Evolutionary conservation across 2,888 invertebrate species (phyloP).

Genomic region (Capitulum mitella): DNA sequence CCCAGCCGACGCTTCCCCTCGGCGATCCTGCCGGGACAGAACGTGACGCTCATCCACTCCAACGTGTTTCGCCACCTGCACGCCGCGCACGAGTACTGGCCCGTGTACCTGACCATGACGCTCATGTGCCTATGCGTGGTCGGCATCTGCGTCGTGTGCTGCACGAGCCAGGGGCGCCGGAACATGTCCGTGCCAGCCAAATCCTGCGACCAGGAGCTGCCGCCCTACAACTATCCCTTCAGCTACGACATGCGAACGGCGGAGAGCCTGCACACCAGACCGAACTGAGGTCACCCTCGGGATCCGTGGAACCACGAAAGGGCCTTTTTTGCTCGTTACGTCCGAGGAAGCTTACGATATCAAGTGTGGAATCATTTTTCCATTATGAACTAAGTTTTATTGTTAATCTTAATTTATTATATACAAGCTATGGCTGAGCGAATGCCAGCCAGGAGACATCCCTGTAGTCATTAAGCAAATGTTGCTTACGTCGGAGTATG

Average conservation of each 20-base stretch:
- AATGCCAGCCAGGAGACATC: too few relatives aligned
- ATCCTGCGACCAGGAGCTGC: neutral
- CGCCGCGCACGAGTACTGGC: neutral
- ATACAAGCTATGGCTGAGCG: too few relatives aligned
- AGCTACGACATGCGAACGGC: neutral
- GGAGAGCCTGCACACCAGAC: neutral
- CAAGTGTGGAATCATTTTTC: too few relatives aligned
- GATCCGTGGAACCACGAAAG: too few relatives aligned
- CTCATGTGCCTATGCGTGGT: neutral
- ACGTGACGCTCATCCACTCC: neutral
- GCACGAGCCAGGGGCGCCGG: neutral
- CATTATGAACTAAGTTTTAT: too few relatives aligned
- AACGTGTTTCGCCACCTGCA: neutral
- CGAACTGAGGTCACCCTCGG: too few relatives aligned
- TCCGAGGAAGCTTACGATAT: too few relatives aligned
- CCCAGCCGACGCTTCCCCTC: neutral
- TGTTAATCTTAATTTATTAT: too few relatives aligned
- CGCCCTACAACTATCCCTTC: constrained; percentile 2
- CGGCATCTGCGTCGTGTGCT: neutral
- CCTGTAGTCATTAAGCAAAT: too few relatives aligned
- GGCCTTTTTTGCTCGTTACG: too few relatives aligned
- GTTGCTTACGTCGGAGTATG: too few relatives aligned
- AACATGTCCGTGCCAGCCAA: neutral
- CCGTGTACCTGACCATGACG: neutral
- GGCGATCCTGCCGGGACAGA: neutral